Conservation (phyloP, 1,140 invertebrate species). For the Campoletis sonorensis region DNA sequence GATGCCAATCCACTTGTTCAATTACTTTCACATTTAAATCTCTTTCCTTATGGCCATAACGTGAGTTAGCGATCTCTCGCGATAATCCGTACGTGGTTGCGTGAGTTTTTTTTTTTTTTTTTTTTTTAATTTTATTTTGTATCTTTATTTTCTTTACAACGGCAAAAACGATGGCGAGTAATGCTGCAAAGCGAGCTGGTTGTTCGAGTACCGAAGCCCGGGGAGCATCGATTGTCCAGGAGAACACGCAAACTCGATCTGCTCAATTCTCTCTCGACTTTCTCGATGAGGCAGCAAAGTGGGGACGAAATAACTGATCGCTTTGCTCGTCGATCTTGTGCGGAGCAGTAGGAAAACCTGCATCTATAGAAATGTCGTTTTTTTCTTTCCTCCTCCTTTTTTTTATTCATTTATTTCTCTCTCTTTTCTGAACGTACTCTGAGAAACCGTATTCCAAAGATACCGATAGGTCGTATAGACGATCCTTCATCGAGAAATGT, state of each 20-base stretch:
- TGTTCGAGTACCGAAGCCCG: background rate
- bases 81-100: slow-evolving; percentile 36
- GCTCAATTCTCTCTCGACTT: slow-evolving; percentile 20
- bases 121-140: no score
- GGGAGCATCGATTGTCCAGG: slow-evolving; percentile 42
- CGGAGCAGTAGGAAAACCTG: background rate
- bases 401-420: background rate
- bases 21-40: slow-evolving; percentile 71
- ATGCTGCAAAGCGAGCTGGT: slow-evolving; percentile 14
- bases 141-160: slow-evolving; percentile 45
- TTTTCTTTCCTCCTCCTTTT: background rate
- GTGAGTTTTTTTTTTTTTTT: no score
- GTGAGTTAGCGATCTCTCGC: slow-evolving; percentile 60
- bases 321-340: background rate
- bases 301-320: background rate
- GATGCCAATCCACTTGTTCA: slow-evolving; percentile 65
- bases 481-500: slow-evolving; percentile 4
- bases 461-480: slow-evolving; percentile 4
- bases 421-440: background rate
- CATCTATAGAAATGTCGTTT: background rate
- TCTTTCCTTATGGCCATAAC: slow-evolving; percentile 56
- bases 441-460: slow-evolving; percentile 26
- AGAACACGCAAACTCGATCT: slow-evolving; percentile 18
- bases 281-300: background rate
- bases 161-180: slow-evolving; percentile 46